These are phyloP conservation scores for Hedya salicella DNA, from an alignment of 2,888 invertebrate species.

Conservation along the genomic window DNA sequence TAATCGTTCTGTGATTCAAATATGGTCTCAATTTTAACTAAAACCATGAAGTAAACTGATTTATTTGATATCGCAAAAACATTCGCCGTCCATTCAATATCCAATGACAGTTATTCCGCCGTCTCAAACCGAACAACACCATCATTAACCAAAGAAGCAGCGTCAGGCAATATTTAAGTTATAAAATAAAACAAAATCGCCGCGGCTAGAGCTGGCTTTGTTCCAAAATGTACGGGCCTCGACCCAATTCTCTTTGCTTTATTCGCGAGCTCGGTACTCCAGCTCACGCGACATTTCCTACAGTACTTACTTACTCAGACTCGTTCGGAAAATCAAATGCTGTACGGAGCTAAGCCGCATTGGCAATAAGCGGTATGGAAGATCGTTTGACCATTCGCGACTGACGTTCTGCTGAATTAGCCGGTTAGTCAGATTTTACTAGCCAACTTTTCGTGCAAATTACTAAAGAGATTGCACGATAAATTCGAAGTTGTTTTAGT, in stretches of 20 bases:
- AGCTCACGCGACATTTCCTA: conserved; percentile 74
- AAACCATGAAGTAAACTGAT: too few relatives aligned
- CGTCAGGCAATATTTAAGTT: conserved; percentile 66
- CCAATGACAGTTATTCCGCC: neutral
- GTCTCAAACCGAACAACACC: conserved; percentile 49
- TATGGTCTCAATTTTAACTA: too few relatives aligned
- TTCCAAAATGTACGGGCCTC: conserved; percentile 73
- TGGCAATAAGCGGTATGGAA: conserved; percentile 35
- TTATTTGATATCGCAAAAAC: neutral
- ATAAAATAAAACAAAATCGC: conserved; percentile 73
- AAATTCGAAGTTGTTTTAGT: neutral
- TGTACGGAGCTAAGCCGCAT: conserved; percentile 46
- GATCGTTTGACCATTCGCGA: conserved; percentile 17
- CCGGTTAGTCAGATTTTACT: conserved; percentile 5
- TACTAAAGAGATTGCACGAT: neutral
- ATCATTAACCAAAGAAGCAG: conserved; percentile 57
- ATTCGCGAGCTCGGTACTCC: conserved; percentile 59
- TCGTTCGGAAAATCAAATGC: conserved; percentile 62
- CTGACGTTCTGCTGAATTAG: conserved; percentile 12
- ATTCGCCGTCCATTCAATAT: neutral
- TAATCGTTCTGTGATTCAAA: too few relatives aligned
- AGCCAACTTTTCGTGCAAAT: neutral
- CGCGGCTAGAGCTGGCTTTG: conserved; percentile 67
- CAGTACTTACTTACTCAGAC: conserved; percentile 66
- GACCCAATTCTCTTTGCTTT: conserved; percentile 79